Evolutionary conservation across 37 sponge, comb jelly and placozoan genomes (phyloP), one percentile per base, ranked within the genome.

Genomic region (Spongilla lacustris): DNA sequence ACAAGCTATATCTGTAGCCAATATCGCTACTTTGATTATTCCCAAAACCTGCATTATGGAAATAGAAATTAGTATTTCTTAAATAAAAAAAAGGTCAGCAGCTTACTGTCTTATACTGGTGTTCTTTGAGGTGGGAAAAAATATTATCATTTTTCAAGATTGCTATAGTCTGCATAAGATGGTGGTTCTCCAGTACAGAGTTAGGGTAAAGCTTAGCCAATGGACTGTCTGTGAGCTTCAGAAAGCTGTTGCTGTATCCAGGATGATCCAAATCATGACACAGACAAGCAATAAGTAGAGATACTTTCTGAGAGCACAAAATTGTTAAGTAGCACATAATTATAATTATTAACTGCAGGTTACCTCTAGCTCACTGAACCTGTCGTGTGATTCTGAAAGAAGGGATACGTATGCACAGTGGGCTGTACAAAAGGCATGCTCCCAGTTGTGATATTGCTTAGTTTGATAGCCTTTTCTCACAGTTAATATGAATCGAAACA

Each of bases 371-470:
- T 86, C 88, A 28, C 66, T 73, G 81, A 93, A 89, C 5, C 28
- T 23, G 4, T 17, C 74, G 11, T 58, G 58, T 76, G 82, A 27
- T 11, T 80, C 75, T 23, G 66, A 29, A 29, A 77, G 79, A 41
- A 95, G 58, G 25, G 91, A 88, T n/a, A 50, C 70, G 72, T 89
- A 95, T 69, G 84, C 88, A 30, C 89, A 83, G 71, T 95, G 89
- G 12, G 92, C 92, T 31, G 92, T 92, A 50, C 68, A 87, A 68
- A 95, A 89, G 24, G 87, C 95, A 73, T 95, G 95, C 48, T 89
- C 78, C 95, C 95, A 95, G 67, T 95, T 95, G 76, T 95, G 95
- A 67, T 95, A 95, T 28, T 87, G 76, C 0, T 89, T 82, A 17
- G 76, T 32, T 29, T 90, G 93, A 36, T 95, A 95, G 88, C 85